phyloP scores from a whole-genome alignment of 2,888 invertebrate species.

The Acleris holmiana region DNA sequence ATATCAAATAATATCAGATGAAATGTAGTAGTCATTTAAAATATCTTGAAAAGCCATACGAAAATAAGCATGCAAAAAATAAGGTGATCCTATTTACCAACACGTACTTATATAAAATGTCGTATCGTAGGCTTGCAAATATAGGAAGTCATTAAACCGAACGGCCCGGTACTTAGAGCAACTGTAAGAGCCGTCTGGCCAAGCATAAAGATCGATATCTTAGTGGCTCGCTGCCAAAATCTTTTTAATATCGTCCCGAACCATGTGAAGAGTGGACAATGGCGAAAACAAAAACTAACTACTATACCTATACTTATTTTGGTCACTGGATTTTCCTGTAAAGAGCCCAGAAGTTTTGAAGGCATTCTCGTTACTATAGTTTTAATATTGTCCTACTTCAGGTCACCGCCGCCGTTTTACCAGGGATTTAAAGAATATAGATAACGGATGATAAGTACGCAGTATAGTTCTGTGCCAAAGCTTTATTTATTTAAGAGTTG shows the following conservation, averaged over 20 bases:
- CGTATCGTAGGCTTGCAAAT: slow-evolving; percentile 72
- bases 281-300: slow-evolving; percentile 80
- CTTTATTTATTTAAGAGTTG: too few species aligned
- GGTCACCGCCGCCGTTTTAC: too few species aligned
- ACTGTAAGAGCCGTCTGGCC: slow-evolving; percentile 78
- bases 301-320: slow-evolving; percentile 49
- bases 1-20: background rate
- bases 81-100: background rate
- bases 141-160: slow-evolving; percentile 82
- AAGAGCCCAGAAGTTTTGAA: too few species aligned
- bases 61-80: background rate
- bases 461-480: too few species aligned
- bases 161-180: slow-evolving; percentile 73
- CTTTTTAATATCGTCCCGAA: slow-evolving; percentile 82
- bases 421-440: too few species aligned
- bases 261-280: slow-evolving; percentile 76
- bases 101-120: slow-evolving; percentile 48
- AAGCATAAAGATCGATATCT: slow-evolving; percentile 83
- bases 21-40: too few species aligned
- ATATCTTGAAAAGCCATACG: too few species aligned
- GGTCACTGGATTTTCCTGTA: background rate
- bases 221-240: slow-evolving; percentile 80
- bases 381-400: too few species aligned
- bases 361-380: too few species aligned
- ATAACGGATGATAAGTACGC: too few species aligned